Conservation (phyloP, 2,888 invertebrate genomes). For the Tipula vernalis region DNA sequence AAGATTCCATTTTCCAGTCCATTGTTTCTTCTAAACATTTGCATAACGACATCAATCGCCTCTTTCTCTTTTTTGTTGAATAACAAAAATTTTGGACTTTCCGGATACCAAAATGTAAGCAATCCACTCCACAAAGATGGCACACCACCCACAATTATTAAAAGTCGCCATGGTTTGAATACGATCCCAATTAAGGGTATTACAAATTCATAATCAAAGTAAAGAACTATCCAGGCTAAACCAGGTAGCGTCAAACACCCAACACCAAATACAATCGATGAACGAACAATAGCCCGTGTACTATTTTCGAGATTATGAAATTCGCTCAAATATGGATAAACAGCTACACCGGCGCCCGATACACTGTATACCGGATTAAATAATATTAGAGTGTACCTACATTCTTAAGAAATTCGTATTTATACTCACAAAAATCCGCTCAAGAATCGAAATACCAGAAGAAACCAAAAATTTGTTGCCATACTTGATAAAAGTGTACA, state of each 20-base stretch:
- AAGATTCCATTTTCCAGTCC: background rate
- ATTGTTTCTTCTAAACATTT: background rate
- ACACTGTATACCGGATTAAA: conserved; percentile 20
- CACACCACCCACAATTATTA: conserved; percentile 27
- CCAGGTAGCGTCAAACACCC: conserved; percentile 29
- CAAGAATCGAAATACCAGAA: conserved; percentile 38
- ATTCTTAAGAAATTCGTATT: background rate
- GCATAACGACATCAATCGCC: conserved; percentile 17
- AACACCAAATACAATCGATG: conserved; percentile 28
- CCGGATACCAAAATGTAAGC: conserved; percentile 26
- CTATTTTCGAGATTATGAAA: conserved; percentile 37
- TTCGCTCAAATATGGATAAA: conserved; percentile 41
- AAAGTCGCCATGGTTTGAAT: conserved; percentile 31
- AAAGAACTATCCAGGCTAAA: conserved; percentile 30
- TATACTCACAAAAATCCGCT: conserved; percentile 40
- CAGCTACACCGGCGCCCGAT: conserved; percentile 38
- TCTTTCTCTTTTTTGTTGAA: conserved; percentile 23
- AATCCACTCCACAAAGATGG: conserved; percentile 27
- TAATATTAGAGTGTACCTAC: too few species aligned
- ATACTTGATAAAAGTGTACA: conserved; percentile 39
- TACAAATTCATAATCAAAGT: conserved; percentile 26
- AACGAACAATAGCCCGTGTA: conserved; percentile 33
- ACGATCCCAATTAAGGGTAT: conserved; percentile 23
- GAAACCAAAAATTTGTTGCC: conserved; percentile 36
- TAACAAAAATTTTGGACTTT: conserved; percentile 30